Percentiles rank a stretch among this genome's conserved stretches.
phyloP scores from a whole-genome alignment of 1,140 invertebrate genomes.

The Eupeodes corollae region DNA sequence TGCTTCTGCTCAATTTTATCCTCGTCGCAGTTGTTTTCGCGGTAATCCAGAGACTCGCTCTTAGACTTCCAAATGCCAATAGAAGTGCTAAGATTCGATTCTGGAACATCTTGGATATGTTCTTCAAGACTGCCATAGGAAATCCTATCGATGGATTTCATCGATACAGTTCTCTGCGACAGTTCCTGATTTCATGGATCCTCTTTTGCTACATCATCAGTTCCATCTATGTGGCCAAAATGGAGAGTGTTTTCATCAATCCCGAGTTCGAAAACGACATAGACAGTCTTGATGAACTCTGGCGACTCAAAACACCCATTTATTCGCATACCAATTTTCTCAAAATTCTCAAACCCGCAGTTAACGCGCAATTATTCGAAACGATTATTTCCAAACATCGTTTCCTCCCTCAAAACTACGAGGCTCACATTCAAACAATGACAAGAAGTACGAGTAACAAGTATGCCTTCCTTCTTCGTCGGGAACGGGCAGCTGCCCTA shows the following conservation, averaged over 20 bases:
- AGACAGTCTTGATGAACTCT: slow-evolving; percentile 16
- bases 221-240: slow-evolving; percentile 28
- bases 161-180: slow-evolving; percentile 18
- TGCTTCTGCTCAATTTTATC: slow-evolving; percentile 17
- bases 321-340: slow-evolving; percentile 20
- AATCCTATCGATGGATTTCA: slow-evolving; percentile 18
- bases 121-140: slow-evolving; percentile 23
- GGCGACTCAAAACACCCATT: slow-evolving; percentile 9
- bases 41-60: slow-evolving; percentile 11
- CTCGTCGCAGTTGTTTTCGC: slow-evolving; percentile 15
- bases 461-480: slow-evolving; percentile 19
- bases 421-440: slow-evolving; percentile 9
- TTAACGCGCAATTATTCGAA: slow-evolving; percentile 13
- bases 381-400: slow-evolving; percentile 6
- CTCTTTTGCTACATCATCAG: slow-evolving; percentile 29
- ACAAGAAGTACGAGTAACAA: slow-evolving; percentile 4
- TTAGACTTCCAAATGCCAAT: background rate
- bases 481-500: slow-evolving; percentile 21
- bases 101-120: slow-evolving; percentile 15
- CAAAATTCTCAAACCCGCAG: slow-evolving; percentile 11
- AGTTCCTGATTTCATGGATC: slow-evolving; percentile 25
- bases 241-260: slow-evolving; percentile 27
- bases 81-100: slow-evolving; percentile 3
- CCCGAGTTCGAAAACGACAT: slow-evolving; percentile 21
- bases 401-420: slow-evolving; percentile 3